These are phyloP conservation scores for Parasteatoda tepidariorum DNA, from an alignment of 1,140 invertebrate species.

Conservation along the genomic window DNA sequence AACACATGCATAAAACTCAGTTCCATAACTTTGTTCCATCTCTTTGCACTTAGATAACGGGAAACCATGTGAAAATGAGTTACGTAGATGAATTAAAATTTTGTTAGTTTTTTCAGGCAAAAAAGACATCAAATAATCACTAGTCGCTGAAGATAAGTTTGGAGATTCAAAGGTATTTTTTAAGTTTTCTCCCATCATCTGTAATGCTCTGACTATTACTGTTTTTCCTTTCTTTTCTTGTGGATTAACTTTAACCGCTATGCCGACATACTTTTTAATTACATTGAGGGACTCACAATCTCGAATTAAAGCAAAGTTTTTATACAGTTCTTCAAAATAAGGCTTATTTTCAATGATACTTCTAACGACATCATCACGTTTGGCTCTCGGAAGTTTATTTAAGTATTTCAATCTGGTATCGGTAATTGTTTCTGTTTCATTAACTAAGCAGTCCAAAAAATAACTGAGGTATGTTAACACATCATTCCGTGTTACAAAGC, in stretches of 20 bases:
- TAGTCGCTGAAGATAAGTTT: not conserved
- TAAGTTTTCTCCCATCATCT: conserved; percentile 18
- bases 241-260: not conserved
- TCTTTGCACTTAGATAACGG: not conserved
- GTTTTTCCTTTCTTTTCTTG: not conserved
- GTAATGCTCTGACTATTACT: not conserved
- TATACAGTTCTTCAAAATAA: conserved; percentile 1
- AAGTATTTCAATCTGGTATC: not conserved
- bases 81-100: conserved; percentile 4
- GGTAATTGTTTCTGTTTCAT: not conserved
- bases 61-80: not conserved
- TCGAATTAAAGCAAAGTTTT: not conserved
- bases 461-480: not conserved
- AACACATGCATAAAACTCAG: conserved; percentile 3
- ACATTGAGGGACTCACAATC: conserved; percentile 11
- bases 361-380: not conserved
- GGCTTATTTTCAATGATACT: not conserved
- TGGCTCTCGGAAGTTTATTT: not conserved
- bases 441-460: not conserved
- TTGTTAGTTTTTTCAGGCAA: not conserved
- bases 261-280: not conserved
- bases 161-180: conserved; percentile 20
- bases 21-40: not conserved
- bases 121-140: not conserved
- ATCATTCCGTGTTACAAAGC: not conserved